phyloP scores from a whole-genome alignment of 2,888 invertebrate species.

The Nipponacmea schrenckii region DNA sequence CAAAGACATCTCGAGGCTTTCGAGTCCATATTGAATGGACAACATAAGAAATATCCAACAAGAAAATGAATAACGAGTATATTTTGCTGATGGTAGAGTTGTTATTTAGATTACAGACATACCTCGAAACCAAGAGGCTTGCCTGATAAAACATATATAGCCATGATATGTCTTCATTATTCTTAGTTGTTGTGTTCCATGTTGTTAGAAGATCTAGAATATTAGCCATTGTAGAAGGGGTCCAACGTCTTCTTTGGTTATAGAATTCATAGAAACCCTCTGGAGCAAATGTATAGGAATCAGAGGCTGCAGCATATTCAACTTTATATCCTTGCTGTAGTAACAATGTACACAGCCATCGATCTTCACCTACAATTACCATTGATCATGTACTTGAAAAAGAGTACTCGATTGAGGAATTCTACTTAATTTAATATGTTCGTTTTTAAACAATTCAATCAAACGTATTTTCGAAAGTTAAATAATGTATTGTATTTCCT shows the following conservation, averaged over 20 bases:
- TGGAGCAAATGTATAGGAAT: slow-evolving; percentile 97
- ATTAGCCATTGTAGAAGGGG: slow-evolving; percentile 97
- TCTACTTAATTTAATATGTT: not conserved
- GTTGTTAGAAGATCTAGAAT: slow-evolving; percentile 84
- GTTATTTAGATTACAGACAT: not conserved
- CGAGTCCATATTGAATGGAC: too few species aligned
- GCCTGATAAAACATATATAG: slow-evolving; percentile 58
- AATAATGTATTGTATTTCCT: not conserved
- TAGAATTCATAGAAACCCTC: slow-evolving; percentile 80
- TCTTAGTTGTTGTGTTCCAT: slow-evolving; percentile 47
- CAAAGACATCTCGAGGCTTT: too few species aligned
- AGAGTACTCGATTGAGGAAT: not conserved
- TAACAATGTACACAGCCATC: slow-evolving; percentile 96
- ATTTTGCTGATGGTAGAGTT: too few species aligned
- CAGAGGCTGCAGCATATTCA: slow-evolving; percentile 97
- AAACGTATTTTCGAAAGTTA: not conserved
- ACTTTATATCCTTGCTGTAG: slow-evolving; percentile 96
- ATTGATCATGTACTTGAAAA: not conserved
- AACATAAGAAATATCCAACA: too few species aligned
- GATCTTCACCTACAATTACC: slow-evolving; percentile 82
- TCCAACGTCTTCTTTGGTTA: slow-evolving; percentile 97
- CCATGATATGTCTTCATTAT: slow-evolving; percentile 56
- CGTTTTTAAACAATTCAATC: not conserved
- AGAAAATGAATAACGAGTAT: too few species aligned
- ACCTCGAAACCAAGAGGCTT: slow-evolving; percentile 40